Conservation (phyloP, 2,113 vertebrate species). For the Hippolais icterina region DNA sequence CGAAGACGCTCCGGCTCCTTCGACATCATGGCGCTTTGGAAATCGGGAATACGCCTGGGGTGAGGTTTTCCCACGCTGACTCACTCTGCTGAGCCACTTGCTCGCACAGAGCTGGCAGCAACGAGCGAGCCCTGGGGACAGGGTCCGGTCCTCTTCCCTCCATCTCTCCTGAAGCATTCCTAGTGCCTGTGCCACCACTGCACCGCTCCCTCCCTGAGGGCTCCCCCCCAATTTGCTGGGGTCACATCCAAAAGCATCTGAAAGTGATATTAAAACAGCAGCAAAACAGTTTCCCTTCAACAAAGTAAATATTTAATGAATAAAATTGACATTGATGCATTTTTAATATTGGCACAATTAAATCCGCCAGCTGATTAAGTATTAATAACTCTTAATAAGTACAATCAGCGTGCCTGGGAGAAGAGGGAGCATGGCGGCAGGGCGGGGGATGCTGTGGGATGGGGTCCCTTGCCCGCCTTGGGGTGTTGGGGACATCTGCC, state of each 20-base stretch:
- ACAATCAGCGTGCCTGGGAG: conserved; percentile 58
- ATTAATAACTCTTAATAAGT: conserved; percentile 75
- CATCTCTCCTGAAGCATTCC: background rate
- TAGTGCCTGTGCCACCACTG: background rate
- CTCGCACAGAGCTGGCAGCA: background rate
- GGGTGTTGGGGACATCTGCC: background rate
- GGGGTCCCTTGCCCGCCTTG: background rate
- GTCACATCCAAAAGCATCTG: conserved; percentile 52
- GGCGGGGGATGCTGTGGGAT: background rate
- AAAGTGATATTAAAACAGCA: conserved; percentile 67
- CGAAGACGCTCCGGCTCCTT: background rate
- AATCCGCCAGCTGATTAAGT: conserved; percentile 70
- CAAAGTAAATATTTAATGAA: conserved; percentile 76
- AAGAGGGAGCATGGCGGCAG: background rate
- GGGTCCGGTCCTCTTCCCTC: background rate
- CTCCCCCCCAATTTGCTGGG: background rate
- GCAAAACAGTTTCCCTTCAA: conserved; percentile 72
- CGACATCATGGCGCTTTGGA: background rate
- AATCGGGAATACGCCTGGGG: background rate
- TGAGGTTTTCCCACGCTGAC: conserved; percentile 52
- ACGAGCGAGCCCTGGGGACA: background rate
- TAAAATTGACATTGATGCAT: conserved; percentile 75
- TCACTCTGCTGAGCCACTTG: conserved; percentile 10
- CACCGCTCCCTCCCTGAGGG: background rate
- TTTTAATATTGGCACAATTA: conserved; percentile 77